Conservation (phyloP, 2,797 vertebrate species). For the Lacerta agilis region DNA sequence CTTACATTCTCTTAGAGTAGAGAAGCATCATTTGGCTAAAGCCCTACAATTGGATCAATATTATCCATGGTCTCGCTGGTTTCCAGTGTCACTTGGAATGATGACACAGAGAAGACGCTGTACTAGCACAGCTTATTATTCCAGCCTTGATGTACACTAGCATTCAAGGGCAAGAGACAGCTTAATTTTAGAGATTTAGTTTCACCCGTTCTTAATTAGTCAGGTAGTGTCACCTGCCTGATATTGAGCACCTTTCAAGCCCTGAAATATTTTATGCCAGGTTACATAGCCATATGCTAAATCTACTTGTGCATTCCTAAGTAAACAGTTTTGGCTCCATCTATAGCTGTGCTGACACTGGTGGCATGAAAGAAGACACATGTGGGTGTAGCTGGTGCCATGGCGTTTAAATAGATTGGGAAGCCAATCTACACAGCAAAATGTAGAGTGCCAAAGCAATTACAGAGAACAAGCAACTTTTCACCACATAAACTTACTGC, state of each 20-base stretch:
- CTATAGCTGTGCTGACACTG: slow-evolving; percentile 22
- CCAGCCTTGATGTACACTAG: background rate
- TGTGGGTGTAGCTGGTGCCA: slow-evolving; percentile 52
- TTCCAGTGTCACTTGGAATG: slow-evolving; percentile 29
- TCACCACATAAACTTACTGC: background rate
- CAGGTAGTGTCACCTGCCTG: background rate
- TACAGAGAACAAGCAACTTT: slow-evolving; percentile 44
- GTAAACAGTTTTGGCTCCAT: background rate
- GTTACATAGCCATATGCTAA: background rate
- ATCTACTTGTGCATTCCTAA: background rate
- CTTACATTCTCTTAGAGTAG: background rate
- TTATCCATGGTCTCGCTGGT: background rate
- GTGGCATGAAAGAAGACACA: slow-evolving; percentile 20
- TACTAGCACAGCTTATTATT: slow-evolving; percentile 18
- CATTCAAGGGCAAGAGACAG: background rate
- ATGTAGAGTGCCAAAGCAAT: slow-evolving; percentile 56
- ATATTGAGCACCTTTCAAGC: background rate
- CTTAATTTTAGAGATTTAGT: slow-evolving; percentile 3
- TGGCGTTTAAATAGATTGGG: slow-evolving; percentile 58
- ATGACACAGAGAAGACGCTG: slow-evolving; percentile 23
- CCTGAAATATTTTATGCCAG: background rate
- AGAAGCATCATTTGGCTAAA: background rate
- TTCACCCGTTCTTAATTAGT: background rate
- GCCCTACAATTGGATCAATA: background rate
- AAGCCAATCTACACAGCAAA: slow-evolving; percentile 32